These are phyloP conservation scores for Phyllostomus hastatus DNA, from an alignment of 2,113 vertebrate genomes.

Conservation along the genomic window DNA sequence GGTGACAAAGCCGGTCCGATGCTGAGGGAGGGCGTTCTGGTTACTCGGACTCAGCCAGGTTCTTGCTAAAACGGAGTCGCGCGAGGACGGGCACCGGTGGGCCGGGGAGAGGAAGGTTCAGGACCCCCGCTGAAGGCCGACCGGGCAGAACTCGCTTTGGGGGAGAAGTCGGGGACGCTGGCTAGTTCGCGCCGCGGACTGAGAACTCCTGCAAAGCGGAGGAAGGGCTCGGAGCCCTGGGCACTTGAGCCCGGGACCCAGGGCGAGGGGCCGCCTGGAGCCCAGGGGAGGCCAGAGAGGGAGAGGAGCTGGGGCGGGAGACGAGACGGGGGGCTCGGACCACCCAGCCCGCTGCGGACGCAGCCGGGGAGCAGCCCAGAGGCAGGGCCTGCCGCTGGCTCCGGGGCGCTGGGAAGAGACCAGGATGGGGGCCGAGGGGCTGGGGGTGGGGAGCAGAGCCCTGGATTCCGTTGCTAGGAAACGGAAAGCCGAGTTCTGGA, in stretches of 20 bases:
- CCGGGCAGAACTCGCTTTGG: too few species aligned
- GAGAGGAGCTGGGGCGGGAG: fast-evolving
- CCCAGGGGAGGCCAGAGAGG: not conserved
- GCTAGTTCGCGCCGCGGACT: fast-evolving
- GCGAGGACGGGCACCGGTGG: fast-evolving
- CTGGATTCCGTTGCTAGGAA: conserved; percentile 63
- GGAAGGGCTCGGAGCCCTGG: fast-evolving
- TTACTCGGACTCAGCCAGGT: not conserved
- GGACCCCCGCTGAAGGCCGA: not conserved
- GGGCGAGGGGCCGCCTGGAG: fast-evolving
- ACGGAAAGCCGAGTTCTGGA: conserved; percentile 39
- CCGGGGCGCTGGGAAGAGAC: not conserved
- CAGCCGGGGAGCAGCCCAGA: fast-evolving
- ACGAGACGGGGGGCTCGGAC: fast-evolving
- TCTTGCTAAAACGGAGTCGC: not conserved
- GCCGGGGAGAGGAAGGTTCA: too few species aligned
- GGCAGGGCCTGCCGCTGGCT: not conserved
- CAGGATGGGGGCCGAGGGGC: not conserved
- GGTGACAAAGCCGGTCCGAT: not conserved
- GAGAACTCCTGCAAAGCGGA: fast-evolving
- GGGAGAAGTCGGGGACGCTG: fast-evolving
- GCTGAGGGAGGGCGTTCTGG: not conserved
- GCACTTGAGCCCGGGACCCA: too few species aligned
- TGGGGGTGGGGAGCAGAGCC: not conserved
- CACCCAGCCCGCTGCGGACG: fast-evolving